phyloP scores from a whole-genome alignment of 2,113 vertebrate species.

The Hymenochirus boettgeri region DNA sequence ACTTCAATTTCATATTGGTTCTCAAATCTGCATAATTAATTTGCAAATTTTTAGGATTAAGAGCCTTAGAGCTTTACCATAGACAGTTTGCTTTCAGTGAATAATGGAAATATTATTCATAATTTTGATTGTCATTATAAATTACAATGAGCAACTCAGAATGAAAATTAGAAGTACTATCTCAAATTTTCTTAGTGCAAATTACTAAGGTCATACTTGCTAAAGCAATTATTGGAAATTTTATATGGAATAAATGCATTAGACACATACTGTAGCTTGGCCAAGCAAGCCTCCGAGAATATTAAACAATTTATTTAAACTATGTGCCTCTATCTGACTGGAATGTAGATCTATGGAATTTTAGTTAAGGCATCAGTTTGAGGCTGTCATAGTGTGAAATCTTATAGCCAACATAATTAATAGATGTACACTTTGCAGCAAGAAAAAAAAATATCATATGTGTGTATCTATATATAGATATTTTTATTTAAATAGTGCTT shows the following conservation, averaged over 20 bases:
- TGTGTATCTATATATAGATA: too few relatives aligned
- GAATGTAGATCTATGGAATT: too few relatives aligned
- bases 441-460: too few relatives aligned
- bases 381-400: too few relatives aligned
- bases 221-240: conserved; percentile 26
- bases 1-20: conserved; percentile 54
- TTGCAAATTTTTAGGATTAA: conserved; percentile 49
- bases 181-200: conserved; percentile 20
- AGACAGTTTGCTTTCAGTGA: conserved; percentile 54
- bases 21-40: conserved; percentile 57
- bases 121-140: conserved; percentile 53
- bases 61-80: conserved; percentile 51
- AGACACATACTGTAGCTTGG: not conserved
- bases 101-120: conserved; percentile 58
- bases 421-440: too few relatives aligned
- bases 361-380: too few relatives aligned
- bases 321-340: too few relatives aligned
- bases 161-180: conserved; percentile 46
- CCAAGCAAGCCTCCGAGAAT: not conserved
- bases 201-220: conserved; percentile 14
- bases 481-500: too few relatives aligned
- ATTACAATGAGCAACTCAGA: conserved; percentile 42
- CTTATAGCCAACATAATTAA: too few relatives aligned
- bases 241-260: conserved; percentile 14
- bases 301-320: too few relatives aligned